Percentiles rank a stretch among this genome's conserved stretches.
Evolutionary conservation across 2,888 invertebrate genomes (phyloP).

Genomic region (Apotomis betuletana): DNA sequence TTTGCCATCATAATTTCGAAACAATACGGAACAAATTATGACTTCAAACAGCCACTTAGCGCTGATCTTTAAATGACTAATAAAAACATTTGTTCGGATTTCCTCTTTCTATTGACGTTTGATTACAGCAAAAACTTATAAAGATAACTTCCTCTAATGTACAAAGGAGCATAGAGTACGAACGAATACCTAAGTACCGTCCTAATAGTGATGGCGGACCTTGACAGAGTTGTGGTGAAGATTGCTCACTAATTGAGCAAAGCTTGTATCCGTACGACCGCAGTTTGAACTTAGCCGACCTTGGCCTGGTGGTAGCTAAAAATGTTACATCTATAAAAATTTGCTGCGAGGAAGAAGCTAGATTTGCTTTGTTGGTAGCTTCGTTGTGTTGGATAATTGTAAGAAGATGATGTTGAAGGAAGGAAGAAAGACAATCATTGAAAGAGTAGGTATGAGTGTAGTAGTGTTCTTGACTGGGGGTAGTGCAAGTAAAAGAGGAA

Average conservation of each 20-base stretch:
- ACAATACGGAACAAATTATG: conserved; percentile 40
- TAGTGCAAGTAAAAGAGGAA: neutral
- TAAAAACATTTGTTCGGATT: conserved; percentile 39
- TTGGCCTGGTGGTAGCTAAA: conserved; percentile 48
- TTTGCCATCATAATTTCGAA: conserved; percentile 26
- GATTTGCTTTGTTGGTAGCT: neutral
- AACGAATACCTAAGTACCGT: conserved; percentile 38
- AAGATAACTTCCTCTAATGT: conserved; percentile 35
- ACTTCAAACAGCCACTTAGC: conserved; percentile 34
- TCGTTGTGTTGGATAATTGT: too few species aligned
- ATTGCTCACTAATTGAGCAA: conserved; percentile 68
- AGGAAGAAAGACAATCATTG: too few species aligned
- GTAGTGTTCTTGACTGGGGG: too few species aligned
- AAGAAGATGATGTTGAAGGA: too few species aligned
- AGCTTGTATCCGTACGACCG: conserved; percentile 54
- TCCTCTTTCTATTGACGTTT: conserved; percentile 42
- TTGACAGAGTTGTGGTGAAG: conserved; percentile 69
- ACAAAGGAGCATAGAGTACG: conserved; percentile 24
- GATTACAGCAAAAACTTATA: conserved; percentile 39
- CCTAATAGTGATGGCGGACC: conserved; percentile 47
- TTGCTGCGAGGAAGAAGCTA: conserved; percentile 4
- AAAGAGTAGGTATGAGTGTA: too few species aligned
- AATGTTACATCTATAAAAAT: conserved; percentile 19
- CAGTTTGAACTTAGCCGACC: conserved; percentile 65
- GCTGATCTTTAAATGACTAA: conserved; percentile 29